phyloP scores from a whole-genome alignment of 1,140 invertebrate species.

The Pogonomyrmex californicus region DNA sequence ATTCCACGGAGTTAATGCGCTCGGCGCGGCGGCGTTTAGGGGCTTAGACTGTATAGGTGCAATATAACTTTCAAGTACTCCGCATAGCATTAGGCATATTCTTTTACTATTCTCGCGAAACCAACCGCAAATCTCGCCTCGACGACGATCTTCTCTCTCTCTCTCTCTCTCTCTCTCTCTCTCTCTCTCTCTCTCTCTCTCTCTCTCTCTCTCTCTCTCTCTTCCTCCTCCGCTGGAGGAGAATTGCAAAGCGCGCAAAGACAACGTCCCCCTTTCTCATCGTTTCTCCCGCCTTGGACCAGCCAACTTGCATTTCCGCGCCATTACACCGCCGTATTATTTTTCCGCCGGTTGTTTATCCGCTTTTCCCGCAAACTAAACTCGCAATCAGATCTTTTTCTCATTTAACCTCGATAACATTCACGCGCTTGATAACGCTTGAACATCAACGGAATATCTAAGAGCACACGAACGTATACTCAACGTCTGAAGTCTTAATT shows the following conservation, averaged over 20 bases:
- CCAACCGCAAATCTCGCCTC: conserved; percentile 74
- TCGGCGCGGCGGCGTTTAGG: conserved; percentile 48
- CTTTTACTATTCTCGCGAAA: conserved; percentile 72
- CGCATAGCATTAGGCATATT: conserved; percentile 65
- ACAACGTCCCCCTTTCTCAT: conserved; percentile 48
- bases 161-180: no score
- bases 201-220: neutral
- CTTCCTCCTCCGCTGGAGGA: conserved; percentile 65
- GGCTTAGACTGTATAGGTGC: conserved; percentile 59
- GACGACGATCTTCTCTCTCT: conserved; percentile 53
- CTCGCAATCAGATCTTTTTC: neutral
- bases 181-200: no score
- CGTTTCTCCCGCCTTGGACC: neutral
- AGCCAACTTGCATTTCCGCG: conserved; percentile 43
- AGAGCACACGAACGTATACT: neutral
- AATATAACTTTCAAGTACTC: conserved; percentile 67
- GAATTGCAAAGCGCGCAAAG: conserved; percentile 68
- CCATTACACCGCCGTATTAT: conserved; percentile 57
- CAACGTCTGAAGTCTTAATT: conserved; percentile 22
- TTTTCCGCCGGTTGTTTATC: conserved; percentile 41
- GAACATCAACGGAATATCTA: neutral
- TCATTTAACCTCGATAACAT: neutral
- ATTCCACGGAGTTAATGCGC: conserved; percentile 68
- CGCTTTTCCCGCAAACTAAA: conserved; percentile 14
- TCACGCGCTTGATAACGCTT: neutral